These are phyloP conservation scores for Unio delphinus DNA, from an alignment of 2,888 invertebrate genomes.

Conservation along the genomic window DNA sequence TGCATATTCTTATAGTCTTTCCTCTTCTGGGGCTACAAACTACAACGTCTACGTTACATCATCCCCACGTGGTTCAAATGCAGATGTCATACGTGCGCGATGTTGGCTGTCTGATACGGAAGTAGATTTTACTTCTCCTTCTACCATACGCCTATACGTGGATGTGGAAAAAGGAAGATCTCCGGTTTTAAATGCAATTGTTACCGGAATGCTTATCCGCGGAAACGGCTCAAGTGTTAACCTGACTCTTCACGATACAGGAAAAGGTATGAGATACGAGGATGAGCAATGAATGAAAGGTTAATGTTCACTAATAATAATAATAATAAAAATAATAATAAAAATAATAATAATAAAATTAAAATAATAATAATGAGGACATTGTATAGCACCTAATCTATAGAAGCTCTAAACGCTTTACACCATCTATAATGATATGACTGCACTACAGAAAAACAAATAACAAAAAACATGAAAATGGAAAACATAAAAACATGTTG, in stretches of 20 bases:
- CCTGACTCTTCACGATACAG: slow-evolving; percentile 2
- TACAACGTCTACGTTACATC: slow-evolving; percentile 2
- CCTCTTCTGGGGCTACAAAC: background rate
- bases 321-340: too few relatives aligned
- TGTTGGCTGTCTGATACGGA: slow-evolving; percentile 3
- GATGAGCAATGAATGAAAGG: too few relatives aligned
- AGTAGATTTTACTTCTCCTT: background rate
- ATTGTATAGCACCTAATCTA: too few relatives aligned
- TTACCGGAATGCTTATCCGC: slow-evolving; percentile 1
- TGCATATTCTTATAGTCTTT: background rate
- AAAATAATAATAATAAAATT: too few relatives aligned
- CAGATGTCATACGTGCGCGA: slow-evolving; percentile 8
- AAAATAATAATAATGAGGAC: too few relatives aligned
- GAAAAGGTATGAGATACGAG: slow-evolving; percentile 2
- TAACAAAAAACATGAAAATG: too few relatives aligned
- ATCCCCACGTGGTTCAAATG: slow-evolving; percentile 2
- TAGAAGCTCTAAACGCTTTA: too few relatives aligned
- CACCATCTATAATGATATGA: too few relatives aligned
- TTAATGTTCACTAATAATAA: too few relatives aligned
- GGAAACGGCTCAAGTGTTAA: background rate
- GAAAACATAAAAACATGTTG: too few relatives aligned
- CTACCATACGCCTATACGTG: slow-evolving; percentile 1
- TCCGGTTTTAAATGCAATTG: slow-evolving; percentile 10
- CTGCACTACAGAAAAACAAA: too few relatives aligned
- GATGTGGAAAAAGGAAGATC: slow-evolving; percentile 12